Evolutionary conservation across 2,888 invertebrate species (phyloP), one percentile per base, ranked within the genome.

Genomic region (Invenusta paracnida): DNA sequence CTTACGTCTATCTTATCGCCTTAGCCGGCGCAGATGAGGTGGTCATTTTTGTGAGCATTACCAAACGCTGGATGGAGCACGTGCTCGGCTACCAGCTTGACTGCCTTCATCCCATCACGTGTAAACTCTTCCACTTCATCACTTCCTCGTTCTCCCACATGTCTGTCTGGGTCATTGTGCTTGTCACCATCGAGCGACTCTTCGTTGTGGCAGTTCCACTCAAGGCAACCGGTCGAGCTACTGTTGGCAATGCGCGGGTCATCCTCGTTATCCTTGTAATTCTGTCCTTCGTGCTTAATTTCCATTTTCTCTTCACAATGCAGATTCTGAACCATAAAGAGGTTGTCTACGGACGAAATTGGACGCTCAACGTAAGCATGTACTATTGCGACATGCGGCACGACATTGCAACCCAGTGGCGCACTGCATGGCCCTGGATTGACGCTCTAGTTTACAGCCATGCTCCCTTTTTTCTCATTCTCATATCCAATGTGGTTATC

Each of bases 141-240:
- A 29, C 29, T 1, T 66, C 28, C 1, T n/a, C 73, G 1, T 85
- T 73, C 29, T 84, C 84, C 13, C 84, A 84, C 23, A 25, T 84
- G 27, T 31, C 84, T 28, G 84, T 84, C 67, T 84, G 84, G 84
- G 48, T 84, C 27, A 84, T 84, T 25, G 84, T 84, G 0, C 67
- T 73, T 0, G 84, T 84, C 13, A 84, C 84, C 2, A 67, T 84
- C 13, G 84, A 84, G 67, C 0, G 84, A 25, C 48, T 84, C 67
- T 29, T 84, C n/a, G 84, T 84, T 25, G 84, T 84, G 0, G 25
- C 29, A 5, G 29, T 66, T 2, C 84, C 84, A 73, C 29, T 84
- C 29, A 66, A 84, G 25, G 84, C 84, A 1, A 48, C 67, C 5
- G 29, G 29, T n/a, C 28, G 67, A 67, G 67, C 48, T 17, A 48